Conservation (phyloP, 2,888 invertebrate species). For the Volucella bombylans region DNA sequence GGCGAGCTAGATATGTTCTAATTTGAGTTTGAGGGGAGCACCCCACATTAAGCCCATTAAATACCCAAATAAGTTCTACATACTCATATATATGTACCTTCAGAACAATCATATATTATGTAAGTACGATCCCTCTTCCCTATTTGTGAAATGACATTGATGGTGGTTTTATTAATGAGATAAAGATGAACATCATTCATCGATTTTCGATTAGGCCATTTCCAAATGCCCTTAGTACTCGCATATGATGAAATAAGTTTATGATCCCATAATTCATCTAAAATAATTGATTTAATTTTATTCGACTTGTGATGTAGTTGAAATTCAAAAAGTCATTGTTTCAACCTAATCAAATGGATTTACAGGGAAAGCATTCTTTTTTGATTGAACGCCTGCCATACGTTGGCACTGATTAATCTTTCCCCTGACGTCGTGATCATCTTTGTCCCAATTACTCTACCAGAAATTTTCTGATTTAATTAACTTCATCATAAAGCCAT, state of each 20-base stretch:
- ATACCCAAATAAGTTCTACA: too few relatives aligned
- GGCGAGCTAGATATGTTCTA: too few relatives aligned
- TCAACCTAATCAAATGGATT: constrained; percentile 1
- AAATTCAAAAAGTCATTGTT: constrained; percentile 19
- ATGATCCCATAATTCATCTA: constrained; percentile 40
- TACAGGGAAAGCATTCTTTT: constrained; percentile 11
- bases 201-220: constrained; percentile 48
- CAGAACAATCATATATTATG: constrained; percentile 4
- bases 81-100: not conserved
- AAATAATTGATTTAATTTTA: constrained; percentile 52
- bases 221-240: not conserved
- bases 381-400: not conserved
- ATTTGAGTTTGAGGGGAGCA: too few relatives aligned
- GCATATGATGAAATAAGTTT: not conserved
- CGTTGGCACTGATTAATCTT: not conserved
- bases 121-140: not conserved
- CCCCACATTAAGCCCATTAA: too few relatives aligned
- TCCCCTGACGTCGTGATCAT: not conserved
- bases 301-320: constrained; percentile 21
- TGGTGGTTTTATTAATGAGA: constrained; percentile 51
- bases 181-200: constrained; percentile 43
- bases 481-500: constrained; percentile 28
- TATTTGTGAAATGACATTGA: constrained; percentile 31
- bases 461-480: constrained; percentile 50
- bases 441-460: constrained; percentile 11